Evolutionary conservation across 2,797 vertebrate species (phyloP), one percentile per base, ranked within the genome.

Genomic region (Sebastolobus alascanus): DNA sequence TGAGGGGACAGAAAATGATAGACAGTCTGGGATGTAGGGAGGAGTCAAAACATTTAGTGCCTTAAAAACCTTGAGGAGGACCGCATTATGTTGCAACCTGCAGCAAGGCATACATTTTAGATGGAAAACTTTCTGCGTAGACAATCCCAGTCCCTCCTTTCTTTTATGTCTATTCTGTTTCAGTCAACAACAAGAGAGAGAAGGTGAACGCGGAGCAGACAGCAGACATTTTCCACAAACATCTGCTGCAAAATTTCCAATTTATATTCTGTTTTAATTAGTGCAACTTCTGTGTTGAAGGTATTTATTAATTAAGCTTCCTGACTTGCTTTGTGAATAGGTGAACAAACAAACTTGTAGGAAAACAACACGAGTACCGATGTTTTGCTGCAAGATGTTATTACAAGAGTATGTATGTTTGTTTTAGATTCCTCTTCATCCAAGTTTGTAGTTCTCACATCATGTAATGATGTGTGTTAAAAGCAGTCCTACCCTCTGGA

Each of bases 1-100:
- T 87, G 80, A 86, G 83, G 87, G 87, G 83, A 88, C 84, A 86
- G 83, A 70, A 66, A 82, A 87, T 89, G 84, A 90, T 86, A 5
- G 81, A 85, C 89, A 80, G 65, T 75, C 81, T 80, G 81, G 52
- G 71, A 77, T 82, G 73, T 27, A 61, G 79, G 77, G 78, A 80
- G 77, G 77, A 84, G 79, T 79, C 79, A 72, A 82, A 87, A 85
- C 82, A 83, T 85, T 89, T 84, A 85, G 77, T 86, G 75, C 84
- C 68, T 79, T 69, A 68, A 82, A 81, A 87, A 82, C 75, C 86
- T 89, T 61, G 67, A 73, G 68, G 78, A 82, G 72, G 52, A 67
- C 81, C 16, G 73, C 78, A 79, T 84, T 89, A 68, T 89, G 87
- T 79, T 89, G 89, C 79, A 79, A 84, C 80, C 80, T 84, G 84